Base-by-base conservation (phyloP, 2,113 vertebrate species). In the Malurus elegans region DNA sequence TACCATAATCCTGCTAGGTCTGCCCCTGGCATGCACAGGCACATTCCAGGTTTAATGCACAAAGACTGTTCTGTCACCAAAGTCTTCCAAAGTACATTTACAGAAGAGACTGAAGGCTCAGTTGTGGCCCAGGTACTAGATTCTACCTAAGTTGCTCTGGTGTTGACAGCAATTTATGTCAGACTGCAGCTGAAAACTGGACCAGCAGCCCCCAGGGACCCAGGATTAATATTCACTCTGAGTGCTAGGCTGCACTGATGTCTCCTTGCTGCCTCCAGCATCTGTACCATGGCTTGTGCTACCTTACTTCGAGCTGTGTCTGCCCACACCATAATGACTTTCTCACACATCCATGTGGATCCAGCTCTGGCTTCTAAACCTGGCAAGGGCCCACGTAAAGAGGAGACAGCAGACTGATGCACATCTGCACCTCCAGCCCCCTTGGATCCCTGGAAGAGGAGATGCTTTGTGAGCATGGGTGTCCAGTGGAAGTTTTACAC, bases 21-120 rank as follows among this genome's bases (percentile, higher is more conserved):
- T 96, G 93, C 45, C 88, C 74, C 90, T 93, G 88, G 85, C 94
- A 91, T 91, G 93, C 93, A 31, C 58, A 71, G 54, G 57, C 53
- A 50, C 79, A 82, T 92, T 96, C 92, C 95, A 93, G 40, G 15
- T 87, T 93, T 90, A 88, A 69, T 65, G 66, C 74, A 94, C 85
- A 96, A 95, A 96, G 95, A 90, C 61, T 2, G 17, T 94, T 95
- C 90, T 96, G 96, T 96, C 85, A 94, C 93, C 81, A 57, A 65
- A 75, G 58, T 69, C 81, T 94, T 90, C 81, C 74, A 85, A 90
- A 62, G 36, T 79, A 76, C 74, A 48, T 90, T 96, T 82, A 65
- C 88, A 95, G 93, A 91, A 56, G 70, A 90, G 79, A 91, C 66
- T 96, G 85, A 96, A 85, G 81, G 90, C 85, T 92, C 66, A 34